Evolutionary conservation across 2,797 vertebrate species (phyloP), one percentile per base, ranked within the genome.

Genomic region (Hylomyscus alleni): DNA sequence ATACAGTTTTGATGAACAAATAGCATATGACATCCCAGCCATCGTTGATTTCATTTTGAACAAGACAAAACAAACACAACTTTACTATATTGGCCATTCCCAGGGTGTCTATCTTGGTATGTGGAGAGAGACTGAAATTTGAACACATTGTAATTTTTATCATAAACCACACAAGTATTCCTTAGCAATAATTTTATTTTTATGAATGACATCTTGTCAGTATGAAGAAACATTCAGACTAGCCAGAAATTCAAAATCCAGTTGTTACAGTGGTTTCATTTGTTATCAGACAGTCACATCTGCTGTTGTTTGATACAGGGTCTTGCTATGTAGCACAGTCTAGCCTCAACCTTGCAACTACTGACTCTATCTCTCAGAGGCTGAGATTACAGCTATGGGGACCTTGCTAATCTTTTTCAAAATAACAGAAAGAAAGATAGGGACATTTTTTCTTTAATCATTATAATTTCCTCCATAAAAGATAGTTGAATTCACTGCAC

Each of bases 51-150:
- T 99, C 97, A 98, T 99, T 97, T 96, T 99, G 96, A 98, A 99
- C 97, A 98, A 98, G 97, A 99, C 98, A 0, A 96, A 97, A 80
- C 98, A 99, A 91, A 97, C 98, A 34, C 98, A 99, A 95, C 97
- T 99, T 96, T 99, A 97, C 94, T 99, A 99, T 91, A 91, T 99
- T 37, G 99, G 99, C 76, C 99, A 99, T 98, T 99, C 99, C 3
- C 99, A 99, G 97, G 99, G 99, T 34, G 99, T 98, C 24, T 98
- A 99, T 1, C 98, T 98, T 0, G 98, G 99, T 99, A 98, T 97
- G 97, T 95, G 40, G 40, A 82, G 6, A 73, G 78, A 83, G 11
- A 58, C 4, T n/a, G 20, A 83, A 82, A 24, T 60, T 13, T 91
- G 20, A 82, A 13, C 3, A 26, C 34, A 11, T 3, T n/a, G 5